phyloP scores from a whole-genome alignment of 2,797 vertebrate genomes.

The Buceros bicornis region DNA sequence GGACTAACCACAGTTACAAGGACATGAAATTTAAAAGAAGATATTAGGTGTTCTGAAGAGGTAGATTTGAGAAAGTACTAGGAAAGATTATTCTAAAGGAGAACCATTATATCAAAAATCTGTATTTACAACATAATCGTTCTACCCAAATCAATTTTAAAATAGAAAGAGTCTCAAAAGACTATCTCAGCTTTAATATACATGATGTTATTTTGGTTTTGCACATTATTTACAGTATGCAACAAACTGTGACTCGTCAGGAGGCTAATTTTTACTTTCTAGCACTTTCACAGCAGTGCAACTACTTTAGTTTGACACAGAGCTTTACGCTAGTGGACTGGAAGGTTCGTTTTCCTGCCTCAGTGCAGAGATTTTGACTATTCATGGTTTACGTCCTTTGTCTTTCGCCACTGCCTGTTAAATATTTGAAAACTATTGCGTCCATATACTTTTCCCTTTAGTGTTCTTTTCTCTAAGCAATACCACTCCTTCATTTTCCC shows the following conservation, averaged over 20 bases:
- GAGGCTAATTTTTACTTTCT: neutral
- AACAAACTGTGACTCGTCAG: neutral
- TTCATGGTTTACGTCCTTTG: neutral
- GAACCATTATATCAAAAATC: neutral
- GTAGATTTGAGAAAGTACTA: neutral
- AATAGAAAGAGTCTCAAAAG: neutral
- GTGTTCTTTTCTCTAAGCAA: neutral
- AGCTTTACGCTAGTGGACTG: neutral
- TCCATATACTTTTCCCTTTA: neutral
- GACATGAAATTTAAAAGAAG: neutral
- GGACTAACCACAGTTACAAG: neutral
- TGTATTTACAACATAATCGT: neutral
- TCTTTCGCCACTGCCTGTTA: neutral
- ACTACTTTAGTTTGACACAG: fast-evolving
- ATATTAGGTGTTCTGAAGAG: neutral
- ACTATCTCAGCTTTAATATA: neutral
- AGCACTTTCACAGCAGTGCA: neutral
- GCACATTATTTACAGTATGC: neutral
- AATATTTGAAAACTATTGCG: neutral
- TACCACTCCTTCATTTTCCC: neutral
- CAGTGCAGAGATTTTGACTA: neutral
- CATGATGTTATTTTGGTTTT: neutral
- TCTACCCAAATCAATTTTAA: neutral
- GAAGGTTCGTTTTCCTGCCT: neutral
- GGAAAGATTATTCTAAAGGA: neutral